Evolutionary conservation across 2,797 vertebrate species (phyloP).

Genomic region (Pogoniulus pusillus): DNA sequence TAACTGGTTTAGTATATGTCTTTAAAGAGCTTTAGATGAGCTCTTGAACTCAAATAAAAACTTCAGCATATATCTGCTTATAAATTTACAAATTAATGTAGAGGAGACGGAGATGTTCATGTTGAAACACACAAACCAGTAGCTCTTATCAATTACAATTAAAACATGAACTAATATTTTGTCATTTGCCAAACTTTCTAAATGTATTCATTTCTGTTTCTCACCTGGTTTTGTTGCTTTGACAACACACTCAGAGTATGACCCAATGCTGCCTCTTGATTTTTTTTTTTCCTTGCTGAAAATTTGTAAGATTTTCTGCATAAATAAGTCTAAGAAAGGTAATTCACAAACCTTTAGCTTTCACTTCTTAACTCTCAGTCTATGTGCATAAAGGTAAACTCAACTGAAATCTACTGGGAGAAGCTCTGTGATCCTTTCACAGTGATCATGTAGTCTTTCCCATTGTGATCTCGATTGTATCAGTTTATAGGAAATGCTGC

Average conservation of each 20-base stretch:
- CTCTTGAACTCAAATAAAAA: constrained; percentile 8
- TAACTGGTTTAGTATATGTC: not conserved
- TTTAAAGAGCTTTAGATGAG: not conserved
- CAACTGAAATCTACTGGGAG: not conserved
- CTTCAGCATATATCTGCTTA: not conserved
- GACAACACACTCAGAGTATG: not conserved
- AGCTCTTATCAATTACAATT: no score
- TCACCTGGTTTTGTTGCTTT: constrained; percentile 42
- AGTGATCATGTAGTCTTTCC: not conserved
- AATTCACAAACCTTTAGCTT: constrained; percentile 16
- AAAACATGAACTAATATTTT: no score
- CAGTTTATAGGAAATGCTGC: not conserved
- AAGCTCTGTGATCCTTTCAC: not conserved
- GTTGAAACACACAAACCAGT: not conserved
- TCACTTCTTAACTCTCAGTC: not conserved
- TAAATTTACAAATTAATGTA: not conserved
- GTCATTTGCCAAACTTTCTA: not conserved
- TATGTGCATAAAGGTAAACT: not conserved
- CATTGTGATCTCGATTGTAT: not conserved
- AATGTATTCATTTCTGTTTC: constrained; percentile 40
- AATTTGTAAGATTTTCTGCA: not conserved
- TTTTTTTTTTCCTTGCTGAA: constrained; percentile 10
- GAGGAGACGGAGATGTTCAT: not conserved
- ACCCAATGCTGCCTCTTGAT: not conserved
- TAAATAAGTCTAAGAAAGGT: not conserved